phyloP scores from a whole-genome alignment of 1,140 invertebrate genomes.

The Drosophila prosaltans region DNA sequence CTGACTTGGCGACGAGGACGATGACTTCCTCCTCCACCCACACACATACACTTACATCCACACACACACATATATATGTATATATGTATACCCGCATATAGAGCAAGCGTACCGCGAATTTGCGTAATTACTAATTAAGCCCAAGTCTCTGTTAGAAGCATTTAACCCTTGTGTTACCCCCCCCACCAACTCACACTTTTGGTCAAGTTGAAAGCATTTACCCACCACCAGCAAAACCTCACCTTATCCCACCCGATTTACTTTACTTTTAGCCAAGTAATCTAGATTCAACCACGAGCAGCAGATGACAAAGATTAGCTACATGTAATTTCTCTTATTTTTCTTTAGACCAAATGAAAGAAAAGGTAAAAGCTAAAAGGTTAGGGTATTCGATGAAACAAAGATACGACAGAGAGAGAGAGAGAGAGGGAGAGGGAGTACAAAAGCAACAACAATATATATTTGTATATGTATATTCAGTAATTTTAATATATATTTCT shows the following conservation, averaged over 20 bases:
- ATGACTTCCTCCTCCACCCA: background rate
- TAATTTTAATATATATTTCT: constrained; percentile 10
- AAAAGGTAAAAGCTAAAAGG: constrained; percentile 31
- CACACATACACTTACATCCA: constrained; percentile 40
- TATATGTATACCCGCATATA: constrained; percentile 41
- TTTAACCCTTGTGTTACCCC: constrained; percentile 17
- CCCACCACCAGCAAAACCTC: background rate
- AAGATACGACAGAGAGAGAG: background rate
- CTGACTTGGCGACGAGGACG: constrained; percentile 49
- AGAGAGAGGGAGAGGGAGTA: no score
- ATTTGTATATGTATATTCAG: background rate
- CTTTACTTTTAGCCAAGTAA: constrained; percentile 50
- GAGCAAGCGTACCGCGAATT: constrained; percentile 63
- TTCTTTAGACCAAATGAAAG: constrained; percentile 35
- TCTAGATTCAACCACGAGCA: constrained; percentile 61
- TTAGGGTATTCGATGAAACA: constrained; percentile 1
- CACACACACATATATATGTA: constrained; percentile 31
- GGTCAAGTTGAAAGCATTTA: constrained; percentile 46
- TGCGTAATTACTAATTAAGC: constrained; percentile 78
- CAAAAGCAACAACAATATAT: background rate
- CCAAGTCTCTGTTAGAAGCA: constrained; percentile 42
- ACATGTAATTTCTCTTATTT: constrained; percentile 68
- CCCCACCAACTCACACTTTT: constrained; percentile 22
- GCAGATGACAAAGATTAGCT: constrained; percentile 78
- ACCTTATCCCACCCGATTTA: background rate